Conservation (phyloP, 2,888 invertebrate genomes). For the Operophtera brumata region DNA sequence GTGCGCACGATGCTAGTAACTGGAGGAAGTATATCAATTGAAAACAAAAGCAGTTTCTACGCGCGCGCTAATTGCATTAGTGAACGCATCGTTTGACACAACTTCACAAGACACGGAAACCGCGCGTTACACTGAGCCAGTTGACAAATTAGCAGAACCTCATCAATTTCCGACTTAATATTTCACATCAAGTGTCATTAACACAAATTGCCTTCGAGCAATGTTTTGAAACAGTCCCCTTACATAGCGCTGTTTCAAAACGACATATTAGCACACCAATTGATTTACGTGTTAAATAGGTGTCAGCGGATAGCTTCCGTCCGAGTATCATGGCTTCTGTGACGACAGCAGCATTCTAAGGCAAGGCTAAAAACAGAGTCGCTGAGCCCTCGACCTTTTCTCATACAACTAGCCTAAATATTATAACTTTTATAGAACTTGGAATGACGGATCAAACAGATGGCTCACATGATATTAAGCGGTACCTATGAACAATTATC, state of each 20-base stretch:
- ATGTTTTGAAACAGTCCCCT: conserved; percentile 14
- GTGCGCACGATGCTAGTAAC: background rate
- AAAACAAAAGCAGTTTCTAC: conserved; percentile 9
- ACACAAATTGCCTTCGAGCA: conserved; percentile 10
- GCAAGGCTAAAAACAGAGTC: too few relatives aligned
- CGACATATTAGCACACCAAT: background rate
- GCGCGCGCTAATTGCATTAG: conserved; percentile 10
- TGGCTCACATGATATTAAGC: too few relatives aligned
- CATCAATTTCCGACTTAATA: conserved; percentile 22
- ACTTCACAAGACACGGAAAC: conserved; percentile 7
- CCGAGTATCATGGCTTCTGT: too few relatives aligned
- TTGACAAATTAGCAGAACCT: conserved; percentile 17
- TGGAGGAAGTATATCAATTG: conserved; percentile 4
- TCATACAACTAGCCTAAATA: too few relatives aligned
- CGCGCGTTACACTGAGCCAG: conserved; percentile 4
- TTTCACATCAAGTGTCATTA: conserved; percentile 17
- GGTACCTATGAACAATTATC: too few relatives aligned
- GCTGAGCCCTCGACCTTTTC: too few relatives aligned
- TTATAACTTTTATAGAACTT: too few relatives aligned
- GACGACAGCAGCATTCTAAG: too few relatives aligned
- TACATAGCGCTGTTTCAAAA: background rate
- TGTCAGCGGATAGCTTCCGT: too few relatives aligned
- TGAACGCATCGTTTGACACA: conserved; percentile 12
- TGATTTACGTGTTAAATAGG: too few relatives aligned
- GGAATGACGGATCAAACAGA: too few relatives aligned